Base-by-base conservation (phyloP, 2,113 vertebrate species). In the Triplophysa dalaica region DNA sequence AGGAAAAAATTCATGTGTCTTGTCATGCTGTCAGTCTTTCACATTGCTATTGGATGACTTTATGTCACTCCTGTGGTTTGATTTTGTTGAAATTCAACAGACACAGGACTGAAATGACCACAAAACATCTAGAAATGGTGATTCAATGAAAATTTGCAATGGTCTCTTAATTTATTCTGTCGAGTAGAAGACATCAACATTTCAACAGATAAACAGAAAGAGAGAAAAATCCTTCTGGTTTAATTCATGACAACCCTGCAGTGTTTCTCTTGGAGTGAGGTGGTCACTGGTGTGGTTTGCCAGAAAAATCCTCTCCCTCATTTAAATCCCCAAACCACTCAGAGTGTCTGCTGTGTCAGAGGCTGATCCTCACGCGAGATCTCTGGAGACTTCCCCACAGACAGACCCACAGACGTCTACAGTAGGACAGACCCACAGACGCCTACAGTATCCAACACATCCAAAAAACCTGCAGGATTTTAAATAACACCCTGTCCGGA, bases 261-360 rank as follows among this genome's bases (percentile, higher is more conserved):
- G 78, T 82, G 85, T 76, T 82, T 65, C 29, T 70, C 41, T 61
- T 64, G 60, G 52, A 56, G 64, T 72, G 43, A 63, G 68, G 61
- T 7, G 68, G 61, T 7, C 60, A 38, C 8, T 33, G 58, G 68
- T 79, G 45, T 54, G 9, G 9, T 63, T 79, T 86, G 73, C 72
- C 21, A 88, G 24, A 24, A 24, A 24, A 84, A 85, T 81, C 79
- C 4, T 79, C 14, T 86, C 87, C 88, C 89, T 89, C 87, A 91
- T 93, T 92, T 91, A 86, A 81, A 77, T 85, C 81, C 89, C 89
- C 84, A 76, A 83, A 77, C 82, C 89, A 89, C 91, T 68, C 89
- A 91, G 91, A 91, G 80, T 75, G 87, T 84, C 82, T 88, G 85
- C 83, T 77, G 72, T 89, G 89, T 90, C 88, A 87, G 86, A 87